Evolutionary conservation across 2,797 vertebrate species (phyloP).

Genomic region (Fistularia commersonii): DNA sequence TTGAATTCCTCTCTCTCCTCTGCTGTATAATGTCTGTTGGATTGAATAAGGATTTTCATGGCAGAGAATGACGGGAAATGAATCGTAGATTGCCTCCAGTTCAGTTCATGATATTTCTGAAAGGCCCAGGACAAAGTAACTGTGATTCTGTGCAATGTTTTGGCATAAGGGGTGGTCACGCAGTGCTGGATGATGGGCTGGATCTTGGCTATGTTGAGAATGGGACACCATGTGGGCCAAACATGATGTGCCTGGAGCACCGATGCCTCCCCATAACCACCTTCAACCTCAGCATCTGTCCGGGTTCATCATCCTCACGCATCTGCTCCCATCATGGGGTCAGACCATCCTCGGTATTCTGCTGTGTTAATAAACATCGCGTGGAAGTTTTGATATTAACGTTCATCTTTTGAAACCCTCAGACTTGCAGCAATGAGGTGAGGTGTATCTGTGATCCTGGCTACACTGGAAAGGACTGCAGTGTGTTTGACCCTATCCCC

Average conservation of each 20-base stretch:
- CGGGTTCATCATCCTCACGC: conserved; percentile 78
- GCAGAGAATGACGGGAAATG: too few species aligned
- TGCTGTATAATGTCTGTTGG: too few species aligned
- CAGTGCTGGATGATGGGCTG: conserved; percentile 88
- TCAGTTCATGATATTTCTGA: too few species aligned
- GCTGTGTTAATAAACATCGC: not conserved
- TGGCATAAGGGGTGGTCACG: conserved; percentile 85
- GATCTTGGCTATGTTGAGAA: conserved; percentile 95
- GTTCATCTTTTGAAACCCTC: conserved; percentile 3
- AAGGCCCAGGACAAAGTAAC: not conserved
- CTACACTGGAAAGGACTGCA: conserved; percentile 97
- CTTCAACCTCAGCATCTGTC: conserved; percentile 94
- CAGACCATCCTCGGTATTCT: conserved; percentile 17
- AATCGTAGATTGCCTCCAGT: too few species aligned
- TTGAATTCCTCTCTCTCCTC: too few species aligned
- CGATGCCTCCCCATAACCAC: conserved; percentile 86
- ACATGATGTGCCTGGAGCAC: conserved; percentile 93
- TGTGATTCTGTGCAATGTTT: not conserved
- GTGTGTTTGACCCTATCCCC: conserved; percentile 90
- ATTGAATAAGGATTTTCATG: too few species aligned
- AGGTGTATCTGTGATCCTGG: conserved; percentile 92
- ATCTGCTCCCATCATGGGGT: conserved; percentile 94
- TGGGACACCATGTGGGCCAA: conserved; percentile 91
- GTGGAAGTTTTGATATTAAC: not conserved
- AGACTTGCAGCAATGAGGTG: conserved; percentile 95